Evolutionary conservation across 2,113 vertebrate genomes (phyloP).

Genomic region (Bujurquina vittata): DNA sequence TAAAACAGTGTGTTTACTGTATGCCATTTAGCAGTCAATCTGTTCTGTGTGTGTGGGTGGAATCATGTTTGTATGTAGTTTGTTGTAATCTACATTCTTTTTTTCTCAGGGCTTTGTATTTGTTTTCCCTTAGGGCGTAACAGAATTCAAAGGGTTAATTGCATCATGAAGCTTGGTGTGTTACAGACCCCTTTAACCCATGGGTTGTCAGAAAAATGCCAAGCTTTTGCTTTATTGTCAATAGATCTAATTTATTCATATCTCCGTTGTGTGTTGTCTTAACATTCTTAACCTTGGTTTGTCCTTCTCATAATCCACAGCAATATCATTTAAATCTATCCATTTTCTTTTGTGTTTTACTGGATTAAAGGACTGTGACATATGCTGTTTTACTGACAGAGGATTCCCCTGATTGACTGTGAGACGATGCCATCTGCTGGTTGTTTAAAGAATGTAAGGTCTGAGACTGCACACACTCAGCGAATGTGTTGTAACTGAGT

Average conservation of each 20-base stretch:
- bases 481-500: conserved; percentile 26
- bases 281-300: neutral
- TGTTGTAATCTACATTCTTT: conserved; percentile 67
- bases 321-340: conserved; percentile 24
- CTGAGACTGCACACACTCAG: neutral
- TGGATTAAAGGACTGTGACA: conserved; percentile 41
- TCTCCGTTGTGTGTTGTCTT: neutral
- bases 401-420: conserved; percentile 41
- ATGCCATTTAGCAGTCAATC: conserved; percentile 71
- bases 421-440: conserved; percentile 71
- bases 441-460: neutral
- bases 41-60: conserved; percentile 34
- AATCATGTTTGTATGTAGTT: conserved; percentile 55
- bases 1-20: conserved; percentile 76
- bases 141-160: conserved; percentile 63
- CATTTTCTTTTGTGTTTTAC: conserved; percentile 19
- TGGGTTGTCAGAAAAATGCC: conserved; percentile 17
- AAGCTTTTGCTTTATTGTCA: neutral
- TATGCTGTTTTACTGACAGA: neutral
- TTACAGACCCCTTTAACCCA: conserved; percentile 57
- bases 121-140: conserved; percentile 62
- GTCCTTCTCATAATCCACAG: conserved; percentile 15
- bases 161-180: conserved; percentile 55
- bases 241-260: neutral
- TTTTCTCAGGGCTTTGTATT: conserved; percentile 60